These are phyloP conservation scores for Ischnura elegans DNA, from an alignment of 2,888 invertebrate genomes.

Conservation along the genomic window DNA sequence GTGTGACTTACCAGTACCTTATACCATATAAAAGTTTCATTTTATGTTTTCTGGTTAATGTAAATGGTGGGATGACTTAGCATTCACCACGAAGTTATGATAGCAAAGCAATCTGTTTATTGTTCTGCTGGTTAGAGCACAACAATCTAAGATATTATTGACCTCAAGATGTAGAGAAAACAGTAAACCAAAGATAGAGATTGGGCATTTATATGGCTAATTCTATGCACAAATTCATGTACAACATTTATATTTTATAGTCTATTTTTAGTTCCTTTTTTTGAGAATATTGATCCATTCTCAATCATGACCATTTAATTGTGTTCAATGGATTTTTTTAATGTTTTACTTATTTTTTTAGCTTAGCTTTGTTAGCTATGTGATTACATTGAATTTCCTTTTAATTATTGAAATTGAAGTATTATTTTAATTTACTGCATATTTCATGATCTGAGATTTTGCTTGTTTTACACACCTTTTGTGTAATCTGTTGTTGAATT, in stretches of 20 bases:
- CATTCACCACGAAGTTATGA: no score
- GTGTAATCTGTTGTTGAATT: neutral
- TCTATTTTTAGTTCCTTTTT: no score
- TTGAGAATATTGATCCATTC: neutral
- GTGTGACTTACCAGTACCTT: neutral
- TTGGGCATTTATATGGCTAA: no score
- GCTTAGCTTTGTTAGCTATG: neutral
- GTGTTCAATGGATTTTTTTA: neutral
- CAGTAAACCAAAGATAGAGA: no score
- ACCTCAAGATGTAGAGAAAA: no score
- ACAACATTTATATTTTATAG: neutral
- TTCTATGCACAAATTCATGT: neutral
- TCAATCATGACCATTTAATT: neutral
- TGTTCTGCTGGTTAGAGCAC: no score
- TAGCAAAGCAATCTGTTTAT: no score
- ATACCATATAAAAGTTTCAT: no score
- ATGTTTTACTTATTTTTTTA: neutral
- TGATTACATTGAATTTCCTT: neutral
- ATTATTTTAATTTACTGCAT: neutral
- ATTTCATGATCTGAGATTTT: neutral
- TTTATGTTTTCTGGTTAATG: no score
- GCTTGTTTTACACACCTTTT: no score
- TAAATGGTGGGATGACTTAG: no score
- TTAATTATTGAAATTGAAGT: neutral
- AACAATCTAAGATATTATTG: no score